Percentiles rank a stretch among this genome's conserved stretches.
These are phyloP conservation scores for Hyposoter didymator DNA, from an alignment of 2,888 invertebrate species.

Conservation along the genomic window DNA sequence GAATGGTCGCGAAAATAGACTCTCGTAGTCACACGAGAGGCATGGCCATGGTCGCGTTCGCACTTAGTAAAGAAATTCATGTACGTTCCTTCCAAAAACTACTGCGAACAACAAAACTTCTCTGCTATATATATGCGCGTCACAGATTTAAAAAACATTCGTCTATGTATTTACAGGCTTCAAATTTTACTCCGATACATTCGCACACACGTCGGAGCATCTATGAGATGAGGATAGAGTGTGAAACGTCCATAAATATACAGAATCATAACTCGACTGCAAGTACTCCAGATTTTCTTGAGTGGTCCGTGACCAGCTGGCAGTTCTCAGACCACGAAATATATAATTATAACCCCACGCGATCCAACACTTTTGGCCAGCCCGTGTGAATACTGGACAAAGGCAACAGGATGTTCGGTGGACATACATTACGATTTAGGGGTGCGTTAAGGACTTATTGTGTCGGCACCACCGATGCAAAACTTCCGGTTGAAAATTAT, in stretches of 20 bases:
- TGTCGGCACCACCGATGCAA: conserved; percentile 32
- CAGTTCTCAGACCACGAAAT: conserved; percentile 53
- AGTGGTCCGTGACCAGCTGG: conserved; percentile 63
- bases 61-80: conserved; percentile 55
- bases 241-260: conserved; percentile 24
- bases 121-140: background rate
- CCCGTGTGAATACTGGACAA: conserved; percentile 29
- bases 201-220: background rate
- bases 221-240: background rate
- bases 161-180: background rate
- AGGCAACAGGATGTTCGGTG: conserved; percentile 32
- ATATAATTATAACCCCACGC: conserved; percentile 60
- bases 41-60: conserved; percentile 58
- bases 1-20: conserved; percentile 81
- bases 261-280: conserved; percentile 29
- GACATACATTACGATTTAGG: conserved; percentile 32
- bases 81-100: conserved; percentile 57
- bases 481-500: conserved; percentile 49
- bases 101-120: conserved; percentile 20
- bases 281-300: conserved; percentile 58
- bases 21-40: conserved; percentile 61
- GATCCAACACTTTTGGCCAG: conserved; percentile 55
- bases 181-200: background rate
- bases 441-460: conserved; percentile 28
- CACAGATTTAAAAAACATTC: background rate